phyloP scores from a whole-genome alignment of 1,140 invertebrate genomes.

The Drepana arcuata region DNA sequence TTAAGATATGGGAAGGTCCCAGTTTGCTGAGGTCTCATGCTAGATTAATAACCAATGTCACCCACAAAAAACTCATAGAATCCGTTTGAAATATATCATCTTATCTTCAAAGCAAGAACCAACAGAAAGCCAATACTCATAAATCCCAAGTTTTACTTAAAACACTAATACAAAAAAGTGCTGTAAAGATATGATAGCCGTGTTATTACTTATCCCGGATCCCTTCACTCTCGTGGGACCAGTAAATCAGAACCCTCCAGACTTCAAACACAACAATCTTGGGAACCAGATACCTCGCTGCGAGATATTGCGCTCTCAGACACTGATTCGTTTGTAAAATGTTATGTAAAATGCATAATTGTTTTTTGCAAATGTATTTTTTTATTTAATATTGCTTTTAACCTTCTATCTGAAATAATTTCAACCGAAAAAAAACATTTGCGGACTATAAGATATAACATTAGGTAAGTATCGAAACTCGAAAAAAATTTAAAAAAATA shows the following conservation, averaged over 20 bases:
- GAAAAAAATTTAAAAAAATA: no score
- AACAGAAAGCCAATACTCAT: slow-evolving; percentile 5
- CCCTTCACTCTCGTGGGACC: slow-evolving; percentile 17
- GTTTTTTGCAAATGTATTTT: no score
- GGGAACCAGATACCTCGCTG: slow-evolving; percentile 12
- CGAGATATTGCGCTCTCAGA: no score
- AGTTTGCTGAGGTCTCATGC: background rate
- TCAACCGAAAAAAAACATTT: no score
- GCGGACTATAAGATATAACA: no score
- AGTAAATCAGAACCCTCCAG: slow-evolving; percentile 25
- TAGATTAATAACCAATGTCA: background rate
- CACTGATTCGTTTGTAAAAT: no score
- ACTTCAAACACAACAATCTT: slow-evolving; percentile 16
- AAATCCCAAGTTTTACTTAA: slow-evolving; percentile 17
- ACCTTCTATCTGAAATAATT: no score
- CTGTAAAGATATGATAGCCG: slow-evolving; percentile 24
- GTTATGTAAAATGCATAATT: no score
- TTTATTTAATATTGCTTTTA: no score
- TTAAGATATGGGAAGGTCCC: background rate
- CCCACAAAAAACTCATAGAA: background rate
- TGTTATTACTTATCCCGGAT: slow-evolving; percentile 18
- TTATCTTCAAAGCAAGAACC: background rate
- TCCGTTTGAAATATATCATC: background rate
- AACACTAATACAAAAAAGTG: slow-evolving; percentile 17
- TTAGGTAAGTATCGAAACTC: no score